Conservation (phyloP, 1,140 invertebrate genomes). For the Pomacea maculata region DNA sequence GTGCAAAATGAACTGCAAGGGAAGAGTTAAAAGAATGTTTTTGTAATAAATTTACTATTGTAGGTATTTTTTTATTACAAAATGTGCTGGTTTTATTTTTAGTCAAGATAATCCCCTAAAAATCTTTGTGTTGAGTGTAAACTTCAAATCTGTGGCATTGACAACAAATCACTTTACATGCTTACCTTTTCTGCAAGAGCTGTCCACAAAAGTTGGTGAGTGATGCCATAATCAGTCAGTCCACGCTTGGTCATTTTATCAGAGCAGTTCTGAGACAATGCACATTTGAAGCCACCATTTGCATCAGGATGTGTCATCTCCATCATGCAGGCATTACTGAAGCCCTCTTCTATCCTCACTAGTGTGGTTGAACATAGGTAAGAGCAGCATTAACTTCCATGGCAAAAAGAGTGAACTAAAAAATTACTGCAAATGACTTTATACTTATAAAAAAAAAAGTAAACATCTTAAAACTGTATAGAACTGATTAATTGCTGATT, state of each 20-base stretch:
- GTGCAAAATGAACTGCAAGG: not conserved
- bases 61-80: too few species aligned
- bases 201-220: slow-evolving; percentile 59
- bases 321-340: slow-evolving; percentile 55
- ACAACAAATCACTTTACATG: not conserved
- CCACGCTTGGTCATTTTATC: slow-evolving; percentile 48
- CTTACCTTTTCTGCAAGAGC: slow-evolving; percentile 20
- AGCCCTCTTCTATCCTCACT: slow-evolving; percentile 46
- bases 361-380: slow-evolving; percentile 16
- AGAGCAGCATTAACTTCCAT: not conserved
- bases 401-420: not conserved
- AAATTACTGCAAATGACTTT: not conserved
- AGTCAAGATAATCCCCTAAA: not conserved
- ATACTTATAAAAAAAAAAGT: not conserved
- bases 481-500: not conserved
- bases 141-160: not conserved
- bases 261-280: slow-evolving; percentile 44
- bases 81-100: not conserved
- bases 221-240: slow-evolving; percentile 53
- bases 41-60: not conserved
- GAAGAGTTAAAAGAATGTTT: not conserved
- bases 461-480: not conserved
- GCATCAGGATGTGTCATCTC: slow-evolving; percentile 45
- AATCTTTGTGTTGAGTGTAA: not conserved
- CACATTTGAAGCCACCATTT: slow-evolving; percentile 29